Evolutionary conservation across 2,113 vertebrate genomes (phyloP).

Genomic region (Ellobius talpinus): DNA sequence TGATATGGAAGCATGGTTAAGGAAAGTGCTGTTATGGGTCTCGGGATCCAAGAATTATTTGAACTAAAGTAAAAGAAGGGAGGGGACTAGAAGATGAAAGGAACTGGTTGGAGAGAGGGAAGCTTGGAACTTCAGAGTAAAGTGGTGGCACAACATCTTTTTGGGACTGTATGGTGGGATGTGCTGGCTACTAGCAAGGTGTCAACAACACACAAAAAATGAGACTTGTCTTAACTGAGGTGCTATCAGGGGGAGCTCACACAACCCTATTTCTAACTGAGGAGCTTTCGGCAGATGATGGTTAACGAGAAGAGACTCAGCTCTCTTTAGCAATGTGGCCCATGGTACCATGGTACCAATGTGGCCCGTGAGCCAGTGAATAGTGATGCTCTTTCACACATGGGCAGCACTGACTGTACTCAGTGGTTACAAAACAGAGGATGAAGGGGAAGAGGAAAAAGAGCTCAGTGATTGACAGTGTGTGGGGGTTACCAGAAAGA

Average conservation of each 20-base stretch:
- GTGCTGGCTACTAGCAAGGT: background rate
- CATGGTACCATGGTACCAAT: no score
- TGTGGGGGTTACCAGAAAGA: background rate
- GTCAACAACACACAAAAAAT: background rate
- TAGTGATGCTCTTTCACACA: background rate
- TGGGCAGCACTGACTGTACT: background rate
- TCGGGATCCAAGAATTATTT: background rate
- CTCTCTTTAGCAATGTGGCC: background rate
- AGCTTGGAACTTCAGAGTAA: background rate
- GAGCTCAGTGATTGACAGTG: no score
- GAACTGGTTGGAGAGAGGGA: background rate
- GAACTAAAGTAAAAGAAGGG: background rate
- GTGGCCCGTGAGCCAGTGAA: background rate
- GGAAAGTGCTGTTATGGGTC: background rate
- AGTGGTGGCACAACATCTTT: background rate
- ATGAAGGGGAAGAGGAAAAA: background rate
- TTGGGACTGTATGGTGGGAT: background rate
- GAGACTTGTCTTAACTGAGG: background rate
- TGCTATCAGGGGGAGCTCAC: background rate
- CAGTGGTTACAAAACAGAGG: background rate
- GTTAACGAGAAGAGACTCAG: background rate
- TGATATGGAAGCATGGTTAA: background rate
- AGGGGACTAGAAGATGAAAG: background rate
- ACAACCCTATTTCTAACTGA: background rate
- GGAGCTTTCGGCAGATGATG: background rate